Base-by-base conservation (phyloP, 2,888 invertebrate species). In the Rotaria magnacalcarata region DNA sequence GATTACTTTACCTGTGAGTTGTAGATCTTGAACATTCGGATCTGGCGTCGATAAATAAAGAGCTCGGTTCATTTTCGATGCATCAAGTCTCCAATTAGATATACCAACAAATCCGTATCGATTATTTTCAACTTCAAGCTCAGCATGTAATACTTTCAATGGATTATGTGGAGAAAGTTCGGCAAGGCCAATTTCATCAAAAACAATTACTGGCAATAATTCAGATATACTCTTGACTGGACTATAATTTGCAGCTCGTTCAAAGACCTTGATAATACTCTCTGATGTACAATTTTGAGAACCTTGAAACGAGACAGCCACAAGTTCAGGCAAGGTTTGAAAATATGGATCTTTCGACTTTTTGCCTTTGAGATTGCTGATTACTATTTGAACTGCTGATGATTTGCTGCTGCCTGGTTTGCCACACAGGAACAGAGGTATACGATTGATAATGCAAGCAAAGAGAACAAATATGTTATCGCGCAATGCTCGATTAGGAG, bases 381-480 rank as follows among this genome's bases (percentile, higher is more conserved):
- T 88, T 16, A 90, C 90, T 85, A 90, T 89, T 67, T 90, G 89
- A 84, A 90, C 90, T n/a, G 90, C 90, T 84, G 90, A 88, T 27
- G 90, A 90, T 87, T 90, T 90, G 47, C 90, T 90, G 87, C 90
- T 90, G 34, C 90, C 90, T 21, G 90, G 90, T 87, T 90, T 90
- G 19, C 90, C 90, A 11, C 90, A 90, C 84, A 90, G 88, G 87
- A 90, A 90, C 84, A 90, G 88, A 7, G 90, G 90, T n/a, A 90
- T 90, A 41, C 90, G 87, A n/a, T 90, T 88, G 87, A 90, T 90
- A 60, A 90, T 90, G 88, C 90, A 90, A n/a, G 90, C 88, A 52
- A 90, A 89, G 90, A 90, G 90, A 90, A 90, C 90, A 84, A 90
- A 90, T 34, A 90, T 88, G 87, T 90, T 90, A 87, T 90, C 90